Evolutionary conservation across 2,797 vertebrate species (phyloP), one percentile per base, ranked within the genome.

Genomic region (Poeciliopsis paucimaculata): DNA sequence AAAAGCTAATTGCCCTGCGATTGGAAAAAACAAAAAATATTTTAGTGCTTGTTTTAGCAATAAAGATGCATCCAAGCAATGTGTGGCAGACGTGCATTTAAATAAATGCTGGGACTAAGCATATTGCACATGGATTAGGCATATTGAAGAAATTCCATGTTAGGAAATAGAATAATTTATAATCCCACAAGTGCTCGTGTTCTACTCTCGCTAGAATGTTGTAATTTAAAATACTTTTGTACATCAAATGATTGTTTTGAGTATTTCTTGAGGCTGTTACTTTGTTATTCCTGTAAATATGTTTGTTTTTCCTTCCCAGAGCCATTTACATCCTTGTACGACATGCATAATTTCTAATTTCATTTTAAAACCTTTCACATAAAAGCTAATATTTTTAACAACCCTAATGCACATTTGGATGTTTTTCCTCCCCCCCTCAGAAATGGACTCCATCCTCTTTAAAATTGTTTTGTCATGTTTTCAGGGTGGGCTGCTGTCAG

Each of bases 141-240:
- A 73, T 87, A 68, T 12, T 85, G 83, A 86, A 91, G 82, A 82
- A 82, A 85, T 83, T 47, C 87, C 72, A 60, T 88, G 83, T 76
- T 89, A 90, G 64, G 84, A 86, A 89, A 88, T 85, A 78, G 83
- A 93, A 77, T 96, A 93, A 95, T 95, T 95, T 95, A 95, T 95
- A 81, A 92, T 86, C 90, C 90, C 92, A 85, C 90, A 91, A 93
- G 87, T 93, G 92, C 91, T 93, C 91, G 89, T 91, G 77, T 87
- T 88, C 82, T 77, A 81, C 79, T 87, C 73, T 84, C 86, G 83
- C 91, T 93, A 82, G 75, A 90, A 95, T 95, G 93, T 91, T 95
- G 92, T 95, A 91, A 95, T 95, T 91, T 78, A 89, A 53, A 90
- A 84, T 93, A 78, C 78, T 83, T 92, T 93, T 96, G 91, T 94